These are phyloP conservation scores for Drosophila sproati DNA, from an alignment of 1,140 invertebrate genomes.

Conservation along the genomic window DNA sequence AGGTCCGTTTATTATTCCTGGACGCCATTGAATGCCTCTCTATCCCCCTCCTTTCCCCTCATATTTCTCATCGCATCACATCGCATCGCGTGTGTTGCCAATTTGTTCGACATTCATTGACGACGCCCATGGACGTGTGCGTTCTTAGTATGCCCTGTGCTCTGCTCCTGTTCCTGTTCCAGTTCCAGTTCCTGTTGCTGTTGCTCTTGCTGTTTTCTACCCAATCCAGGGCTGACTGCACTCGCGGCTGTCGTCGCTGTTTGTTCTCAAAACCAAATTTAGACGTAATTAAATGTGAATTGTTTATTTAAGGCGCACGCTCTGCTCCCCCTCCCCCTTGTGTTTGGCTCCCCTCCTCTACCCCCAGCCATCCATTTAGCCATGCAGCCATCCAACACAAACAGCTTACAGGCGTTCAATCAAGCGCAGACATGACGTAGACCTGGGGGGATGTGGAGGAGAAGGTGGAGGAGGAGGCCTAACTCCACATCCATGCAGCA, in stretches of 20 bases:
- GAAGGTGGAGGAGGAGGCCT: background rate
- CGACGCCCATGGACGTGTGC: conserved; percentile 53
- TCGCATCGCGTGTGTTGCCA: conserved; percentile 78
- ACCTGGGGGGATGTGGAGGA: background rate
- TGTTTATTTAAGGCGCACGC: conserved; percentile 84
- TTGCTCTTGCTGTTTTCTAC: conserved; percentile 2
- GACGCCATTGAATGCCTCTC: conserved; percentile 40
- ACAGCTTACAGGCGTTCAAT: conserved; percentile 71
- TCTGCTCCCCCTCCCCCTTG: conserved; percentile 37
- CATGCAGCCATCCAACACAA: conserved; percentile 21
- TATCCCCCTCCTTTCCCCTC: background rate
- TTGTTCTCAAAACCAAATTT: conserved; percentile 84
- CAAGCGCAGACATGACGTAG: conserved; percentile 53
- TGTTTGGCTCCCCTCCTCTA: background rate
- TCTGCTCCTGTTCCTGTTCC: conserved; percentile 2
- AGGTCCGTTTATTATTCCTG: conserved; percentile 72
- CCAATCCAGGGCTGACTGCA: conserved; percentile 21
- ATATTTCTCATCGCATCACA: conserved; percentile 35
- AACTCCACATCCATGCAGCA: conserved; percentile 32
- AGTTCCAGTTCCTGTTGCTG: conserved; percentile 8
- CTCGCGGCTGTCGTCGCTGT: conserved; percentile 78
- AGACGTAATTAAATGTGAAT: conserved; percentile 84
- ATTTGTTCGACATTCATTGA: conserved; percentile 82
- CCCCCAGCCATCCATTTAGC: too few species aligned
- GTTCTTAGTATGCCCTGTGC: conserved; percentile 6